Percentiles rank a stretch among this genome's conserved stretches.
phyloP scores from a whole-genome alignment of 2,888 invertebrate genomes.

The Helleia helle region DNA sequence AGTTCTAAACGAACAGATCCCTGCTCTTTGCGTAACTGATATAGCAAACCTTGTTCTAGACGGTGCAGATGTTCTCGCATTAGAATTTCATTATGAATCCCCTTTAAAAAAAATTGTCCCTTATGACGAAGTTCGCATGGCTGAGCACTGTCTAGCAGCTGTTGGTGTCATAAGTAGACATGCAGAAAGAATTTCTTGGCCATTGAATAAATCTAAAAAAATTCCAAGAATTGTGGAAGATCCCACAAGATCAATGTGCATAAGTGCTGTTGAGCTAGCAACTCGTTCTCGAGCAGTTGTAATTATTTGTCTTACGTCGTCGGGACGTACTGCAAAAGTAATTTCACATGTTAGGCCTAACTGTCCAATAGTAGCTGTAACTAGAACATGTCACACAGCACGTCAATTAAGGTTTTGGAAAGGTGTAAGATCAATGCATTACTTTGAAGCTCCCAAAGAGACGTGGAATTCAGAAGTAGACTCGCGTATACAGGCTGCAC shows the following conservation, averaged over 20 bases:
- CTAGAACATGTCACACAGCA: conserved; percentile 78
- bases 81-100: conserved; percentile 76
- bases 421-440: conserved; percentile 68
- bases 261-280: conserved; percentile 54
- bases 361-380: conserved; percentile 84
- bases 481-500: conserved; percentile 44
- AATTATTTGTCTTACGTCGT: conserved; percentile 85
- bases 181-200: conserved; percentile 90
- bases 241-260: conserved; percentile 67
- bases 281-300: conserved; percentile 46
- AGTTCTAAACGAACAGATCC: conserved; percentile 87
- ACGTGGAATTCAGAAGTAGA: conserved; percentile 53
- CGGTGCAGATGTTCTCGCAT: conserved; percentile 89
- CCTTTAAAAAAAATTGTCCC: conserved; percentile 47
- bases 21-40: conserved; percentile 84
- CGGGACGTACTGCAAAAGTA: conserved; percentile 80
- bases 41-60: conserved; percentile 94
- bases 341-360: conserved; percentile 79
- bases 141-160: conserved; percentile 79
- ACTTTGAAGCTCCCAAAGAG: conserved; percentile 46
- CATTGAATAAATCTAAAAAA: conserved; percentile 81
- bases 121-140: conserved; percentile 49
- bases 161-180: conserved; percentile 86
- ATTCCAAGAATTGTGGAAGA: conserved; percentile 72
- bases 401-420: conserved; percentile 74